A percentile compares a stretch with the other conserved stretches of the same genome.
phyloP scores from a whole-genome alignment of 2,113 vertebrate species.

The Colossoma macropomum region DNA sequence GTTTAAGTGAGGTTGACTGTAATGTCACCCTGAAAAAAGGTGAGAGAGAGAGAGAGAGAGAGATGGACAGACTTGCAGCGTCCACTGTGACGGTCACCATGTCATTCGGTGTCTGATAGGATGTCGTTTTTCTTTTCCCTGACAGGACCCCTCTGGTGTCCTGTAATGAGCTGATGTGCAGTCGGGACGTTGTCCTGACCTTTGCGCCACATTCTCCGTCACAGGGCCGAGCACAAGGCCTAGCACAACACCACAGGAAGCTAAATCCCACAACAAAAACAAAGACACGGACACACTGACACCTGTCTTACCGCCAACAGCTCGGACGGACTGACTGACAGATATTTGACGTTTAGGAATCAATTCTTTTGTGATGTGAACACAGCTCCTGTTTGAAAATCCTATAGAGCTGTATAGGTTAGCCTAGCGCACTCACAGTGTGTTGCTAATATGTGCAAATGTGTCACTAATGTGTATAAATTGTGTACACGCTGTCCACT shows the following conservation, averaged over 20 bases:
- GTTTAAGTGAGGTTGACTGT: slow-evolving; percentile 8
- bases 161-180: slow-evolving; percentile 53
- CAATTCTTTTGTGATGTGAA: slow-evolving; percentile 13
- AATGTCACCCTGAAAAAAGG: slow-evolving; percentile 44
- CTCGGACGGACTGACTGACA: slow-evolving; percentile 41
- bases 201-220: slow-evolving; percentile 36
- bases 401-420: too few relatives aligned
- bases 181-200: slow-evolving; percentile 52
- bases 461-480: too few relatives aligned
- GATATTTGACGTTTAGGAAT: slow-evolving; percentile 35
- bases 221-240: slow-evolving; percentile 12
- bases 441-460: too few relatives aligned
- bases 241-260: slow-evolving; percentile 60
- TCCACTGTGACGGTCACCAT: slow-evolving; percentile 40
- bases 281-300: slow-evolving; percentile 67
- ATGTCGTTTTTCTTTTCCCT: slow-evolving; percentile 48
- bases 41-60: not conserved
- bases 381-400: too few relatives aligned
- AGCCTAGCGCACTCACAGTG: too few relatives aligned
- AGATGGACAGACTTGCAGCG: slow-evolving; percentile 9
- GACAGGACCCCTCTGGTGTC: slow-evolving; percentile 38
- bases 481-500: too few relatives aligned
- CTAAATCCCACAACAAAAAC: slow-evolving; percentile 74
- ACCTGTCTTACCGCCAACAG: slow-evolving; percentile 64
- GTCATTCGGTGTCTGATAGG: slow-evolving; percentile 35